These are phyloP conservation scores for Lasioglossum malachurum DNA, from an alignment of 2,888 invertebrate genomes.

Conservation along the genomic window DNA sequence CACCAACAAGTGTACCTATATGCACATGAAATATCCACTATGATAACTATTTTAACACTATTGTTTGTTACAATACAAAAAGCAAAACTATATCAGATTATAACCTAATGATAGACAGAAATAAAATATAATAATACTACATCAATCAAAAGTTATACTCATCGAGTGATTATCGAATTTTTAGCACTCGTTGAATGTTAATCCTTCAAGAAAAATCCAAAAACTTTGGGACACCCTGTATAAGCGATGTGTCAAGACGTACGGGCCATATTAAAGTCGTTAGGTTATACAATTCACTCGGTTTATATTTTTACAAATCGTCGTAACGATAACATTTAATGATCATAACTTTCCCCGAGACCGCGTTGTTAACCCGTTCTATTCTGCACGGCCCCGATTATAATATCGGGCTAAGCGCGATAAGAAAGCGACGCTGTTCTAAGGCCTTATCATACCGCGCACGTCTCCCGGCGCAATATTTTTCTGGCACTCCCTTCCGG, in stretches of 20 bases:
- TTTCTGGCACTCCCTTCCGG: constrained; percentile 23
- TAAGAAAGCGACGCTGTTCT: constrained; percentile 4
- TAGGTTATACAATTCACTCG: neutral
- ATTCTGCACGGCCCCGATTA: neutral
- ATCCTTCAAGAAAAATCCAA: neutral
- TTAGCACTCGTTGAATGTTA: too few species aligned
- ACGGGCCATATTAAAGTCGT: neutral
- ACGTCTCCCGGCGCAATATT: constrained; percentile 36
- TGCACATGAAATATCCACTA: neutral
- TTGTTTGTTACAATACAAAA: neutral
- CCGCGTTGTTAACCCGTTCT: neutral
- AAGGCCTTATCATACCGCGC: constrained; percentile 33
- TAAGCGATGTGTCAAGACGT: too few species aligned
- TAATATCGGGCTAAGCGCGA: constrained; percentile 32
- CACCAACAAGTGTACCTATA: neutral
- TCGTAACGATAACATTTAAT: neutral
- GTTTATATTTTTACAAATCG: neutral
- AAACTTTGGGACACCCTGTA: neutral
- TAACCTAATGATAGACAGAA: neutral
- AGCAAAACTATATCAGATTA: neutral
- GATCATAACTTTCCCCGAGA: constrained; percentile 11
- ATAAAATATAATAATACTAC: neutral
- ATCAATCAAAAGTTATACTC: neutral
- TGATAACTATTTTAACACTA: neutral
- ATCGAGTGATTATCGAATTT: too few species aligned